phyloP scores from a whole-genome alignment of 37 sponge, comb jelly and placozoan genomes.

The Halichondria panicea region DNA sequence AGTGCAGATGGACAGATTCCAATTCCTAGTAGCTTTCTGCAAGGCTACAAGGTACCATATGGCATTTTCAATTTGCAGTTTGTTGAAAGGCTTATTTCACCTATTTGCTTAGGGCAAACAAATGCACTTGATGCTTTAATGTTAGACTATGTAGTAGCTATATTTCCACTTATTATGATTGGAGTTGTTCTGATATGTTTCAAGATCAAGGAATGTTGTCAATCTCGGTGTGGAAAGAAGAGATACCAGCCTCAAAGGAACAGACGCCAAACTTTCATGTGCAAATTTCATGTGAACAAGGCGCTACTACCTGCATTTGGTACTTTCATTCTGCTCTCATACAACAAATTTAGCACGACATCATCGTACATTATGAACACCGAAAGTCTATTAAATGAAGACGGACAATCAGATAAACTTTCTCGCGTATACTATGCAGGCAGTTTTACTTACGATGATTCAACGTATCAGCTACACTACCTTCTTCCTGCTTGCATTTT shows the following conservation, averaged over 20 bases:
- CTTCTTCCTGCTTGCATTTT: constrained; percentile 26
- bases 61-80: constrained; percentile 56
- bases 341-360: constrained; percentile 35
- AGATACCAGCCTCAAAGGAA: no score
- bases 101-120: constrained; percentile 17
- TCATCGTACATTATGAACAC: constrained; percentile 28
- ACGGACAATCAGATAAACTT: neutral
- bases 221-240: neutral
- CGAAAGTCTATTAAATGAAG: neutral
- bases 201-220: constrained; percentile 18
- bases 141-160: constrained; percentile 32
- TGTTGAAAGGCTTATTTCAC: constrained; percentile 1
- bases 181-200: constrained; percentile 1
- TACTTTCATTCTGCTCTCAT: constrained; percentile 52
- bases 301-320: constrained; percentile 50
- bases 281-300: neutral
- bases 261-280: neutral
- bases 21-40: neutral
- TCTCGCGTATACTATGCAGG: constrained; percentile 28
- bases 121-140: constrained; percentile 28
- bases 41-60: constrained; percentile 35
- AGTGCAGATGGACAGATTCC: constrained; percentile 25
- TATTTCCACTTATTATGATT: constrained; percentile 60
- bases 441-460: neutral
- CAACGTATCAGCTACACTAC: constrained; percentile 7